phyloP scores from a whole-genome alignment of 2,113 vertebrate genomes.

The Hucho hucho region DNA sequence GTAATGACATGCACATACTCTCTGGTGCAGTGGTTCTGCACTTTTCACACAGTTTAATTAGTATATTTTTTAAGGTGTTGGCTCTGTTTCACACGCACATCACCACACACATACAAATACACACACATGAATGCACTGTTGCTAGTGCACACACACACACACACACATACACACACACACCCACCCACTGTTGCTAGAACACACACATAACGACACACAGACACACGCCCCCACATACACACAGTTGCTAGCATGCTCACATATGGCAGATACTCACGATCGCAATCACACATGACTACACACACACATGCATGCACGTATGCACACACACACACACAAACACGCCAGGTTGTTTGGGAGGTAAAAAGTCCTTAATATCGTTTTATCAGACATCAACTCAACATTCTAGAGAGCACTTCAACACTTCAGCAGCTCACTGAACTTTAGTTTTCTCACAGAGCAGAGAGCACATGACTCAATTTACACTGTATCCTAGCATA shows the following conservation, averaged over 20 bases:
- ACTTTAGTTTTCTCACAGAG: not conserved
- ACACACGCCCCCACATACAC: conserved; percentile 11
- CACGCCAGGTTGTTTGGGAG: not conserved
- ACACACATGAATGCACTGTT: not conserved
- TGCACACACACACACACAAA: not conserved
- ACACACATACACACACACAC: not conserved
- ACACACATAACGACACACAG: not conserved
- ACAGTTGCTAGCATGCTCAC: not conserved
- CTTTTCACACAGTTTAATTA: conserved; percentile 69
- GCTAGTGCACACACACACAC: not conserved
- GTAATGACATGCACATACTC: conserved; percentile 65
- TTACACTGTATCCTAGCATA: not conserved
- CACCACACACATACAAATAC: not conserved
- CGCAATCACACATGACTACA: conserved; percentile 16
- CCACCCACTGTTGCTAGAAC: not conserved
- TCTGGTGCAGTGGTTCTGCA: conserved; percentile 54
- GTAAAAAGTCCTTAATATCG: not conserved
- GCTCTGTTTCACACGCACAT: no score
- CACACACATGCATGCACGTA: not conserved
- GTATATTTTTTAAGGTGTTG: not conserved
- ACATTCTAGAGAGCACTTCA: not conserved
- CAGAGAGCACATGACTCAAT: not conserved
- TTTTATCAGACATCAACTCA: not conserved
- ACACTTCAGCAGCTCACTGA: not conserved
- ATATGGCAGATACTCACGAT: conserved; percentile 13